These are phyloP conservation scores for Holotrichia oblita DNA, from an alignment of 1,140 invertebrate species.

Conservation along the genomic window DNA sequence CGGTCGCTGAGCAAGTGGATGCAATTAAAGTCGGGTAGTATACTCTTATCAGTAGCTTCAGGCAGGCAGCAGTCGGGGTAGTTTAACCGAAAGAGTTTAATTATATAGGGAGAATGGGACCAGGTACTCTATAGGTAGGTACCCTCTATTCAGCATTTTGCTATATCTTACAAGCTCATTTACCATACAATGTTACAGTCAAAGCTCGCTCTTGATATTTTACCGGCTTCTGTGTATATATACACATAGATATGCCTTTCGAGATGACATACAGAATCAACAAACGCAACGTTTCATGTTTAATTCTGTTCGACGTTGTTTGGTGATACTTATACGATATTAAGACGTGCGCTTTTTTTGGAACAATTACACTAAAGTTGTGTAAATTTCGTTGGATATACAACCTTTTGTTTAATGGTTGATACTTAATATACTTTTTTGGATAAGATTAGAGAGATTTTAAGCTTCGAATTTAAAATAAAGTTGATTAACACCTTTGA, in stretches of 20 bases:
- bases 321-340: background rate
- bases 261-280: background rate
- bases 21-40: conserved; percentile 32
- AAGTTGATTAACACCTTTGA: too few species aligned
- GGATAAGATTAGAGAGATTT: too few species aligned
- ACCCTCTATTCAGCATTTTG: conserved; percentile 22
- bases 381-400: too few species aligned
- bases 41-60: conserved; percentile 31
- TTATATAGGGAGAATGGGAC: conserved; percentile 26
- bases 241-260: background rate
- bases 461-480: too few species aligned
- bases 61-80: conserved; percentile 16
- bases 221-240: background rate
- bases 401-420: too few species aligned
- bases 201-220: background rate
- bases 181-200: conserved; percentile 3
- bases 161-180: conserved; percentile 19
- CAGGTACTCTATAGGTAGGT: conserved; percentile 25
- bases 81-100: conserved; percentile 33
- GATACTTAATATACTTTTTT: too few species aligned
- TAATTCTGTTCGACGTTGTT: conserved; percentile 1
- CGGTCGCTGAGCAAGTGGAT: conserved; percentile 29
- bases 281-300: background rate
- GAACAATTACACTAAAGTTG: background rate
- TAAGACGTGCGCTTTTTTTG: background rate